Evolutionary conservation across 2,797 vertebrate genomes (phyloP), one percentile per base, ranked within the genome.

Genomic region (Neosilurus hyrtlii): DNA sequence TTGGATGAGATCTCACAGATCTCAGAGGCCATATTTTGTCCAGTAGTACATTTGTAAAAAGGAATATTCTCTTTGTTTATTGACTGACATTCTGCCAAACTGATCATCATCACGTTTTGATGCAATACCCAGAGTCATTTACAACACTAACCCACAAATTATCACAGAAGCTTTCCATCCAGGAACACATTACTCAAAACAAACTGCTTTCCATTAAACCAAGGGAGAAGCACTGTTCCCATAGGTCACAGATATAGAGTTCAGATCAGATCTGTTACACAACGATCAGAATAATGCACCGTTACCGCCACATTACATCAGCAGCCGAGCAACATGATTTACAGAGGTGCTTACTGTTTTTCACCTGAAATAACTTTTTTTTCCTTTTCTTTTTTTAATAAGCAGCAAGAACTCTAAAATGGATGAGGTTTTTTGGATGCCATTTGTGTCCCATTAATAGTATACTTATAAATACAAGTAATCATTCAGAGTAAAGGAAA

Each of bases 281-380:
- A 84, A 57, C 24, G 26, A 75, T 76, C 37, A 72, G 51, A 37
- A 30, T 61, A 76, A 52, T 43, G 22, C 49, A 68, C 37, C 67
- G 20, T 79, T 83, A 43, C 37, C 54, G 56, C 62, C 51, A 20
- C 22, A 65, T 82, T 82, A 70, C 82, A 82, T 81, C 62, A 83
- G 35, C 68, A 83, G 22, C 20, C 20, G 49, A 68, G 66, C 37
- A 62, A 65, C 5, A n/a, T 59, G 66, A 68, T 7, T 77, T 43
- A 16, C 52, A 72, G 62, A 54, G 43, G 49, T 62, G 51, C 11
- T n/a, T 30, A 79, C 35, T 63, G 43, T 63, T 65, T 0, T 4
- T 65, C 51, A 56, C 12, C 43, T 76, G 11, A 76, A 59, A 76
- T 61, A 43, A 43, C 6, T 6, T 43, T 43, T 43, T 43, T 6